Conservation (phyloP, 2,113 vertebrate genomes). For the Silurus meridionalis region DNA sequence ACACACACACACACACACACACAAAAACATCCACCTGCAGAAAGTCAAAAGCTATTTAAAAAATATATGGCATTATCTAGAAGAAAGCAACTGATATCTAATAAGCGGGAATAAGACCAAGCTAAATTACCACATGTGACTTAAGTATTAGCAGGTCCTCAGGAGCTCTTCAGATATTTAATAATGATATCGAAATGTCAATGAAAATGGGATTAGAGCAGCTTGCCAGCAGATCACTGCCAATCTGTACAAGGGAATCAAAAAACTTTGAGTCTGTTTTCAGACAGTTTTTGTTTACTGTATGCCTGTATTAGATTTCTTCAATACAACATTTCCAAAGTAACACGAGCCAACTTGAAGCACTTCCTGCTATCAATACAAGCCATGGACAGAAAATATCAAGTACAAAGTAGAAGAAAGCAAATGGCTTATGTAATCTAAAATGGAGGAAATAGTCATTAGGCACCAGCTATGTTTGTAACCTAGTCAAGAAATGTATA, state of each 20-base stretch:
- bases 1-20: constrained; percentile 16
- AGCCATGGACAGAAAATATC: not conserved
- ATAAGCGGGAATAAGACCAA: constrained; percentile 10
- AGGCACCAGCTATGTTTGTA: not conserved
- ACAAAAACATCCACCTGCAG: constrained; percentile 5
- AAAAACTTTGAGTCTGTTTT: not conserved
- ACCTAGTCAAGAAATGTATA: not conserved
- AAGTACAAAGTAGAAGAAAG: not conserved
- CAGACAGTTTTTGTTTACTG: not conserved
- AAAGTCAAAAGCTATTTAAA: constrained; percentile 8
- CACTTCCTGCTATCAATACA: constrained; percentile 22
- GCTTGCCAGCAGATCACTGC: constrained; percentile 33
- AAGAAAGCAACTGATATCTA: not conserved
- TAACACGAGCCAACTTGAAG: constrained; percentile 31
- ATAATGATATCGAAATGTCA: not conserved
- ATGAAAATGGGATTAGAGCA: not conserved
- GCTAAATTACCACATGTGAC: constrained; percentile 16
- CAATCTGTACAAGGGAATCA: constrained; percentile 16
- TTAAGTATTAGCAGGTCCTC: constrained; percentile 10
- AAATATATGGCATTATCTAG: not conserved
- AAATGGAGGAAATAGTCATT: not conserved
- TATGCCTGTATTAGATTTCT: not conserved
- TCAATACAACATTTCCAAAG: constrained; percentile 14
- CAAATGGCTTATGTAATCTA: not conserved
- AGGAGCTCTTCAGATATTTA: constrained; percentile 8